Conservation (phyloP, 2,797 vertebrate species). For the Hafferia zeledoni region DNA sequence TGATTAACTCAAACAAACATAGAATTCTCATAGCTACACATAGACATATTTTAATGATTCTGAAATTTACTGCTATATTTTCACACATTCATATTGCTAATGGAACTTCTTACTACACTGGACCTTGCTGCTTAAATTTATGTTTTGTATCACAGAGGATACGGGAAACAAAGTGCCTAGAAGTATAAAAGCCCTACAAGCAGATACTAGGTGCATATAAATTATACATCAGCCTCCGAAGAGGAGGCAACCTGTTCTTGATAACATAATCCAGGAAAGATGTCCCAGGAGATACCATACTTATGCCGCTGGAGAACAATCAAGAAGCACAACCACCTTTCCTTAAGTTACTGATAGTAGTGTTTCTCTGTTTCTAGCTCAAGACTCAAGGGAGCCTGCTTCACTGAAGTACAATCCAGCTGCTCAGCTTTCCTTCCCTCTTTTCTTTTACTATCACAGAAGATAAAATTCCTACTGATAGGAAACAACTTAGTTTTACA, state of each 20-base stretch:
- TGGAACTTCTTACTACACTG: not conserved
- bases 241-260: not conserved
- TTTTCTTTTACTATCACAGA: not conserved
- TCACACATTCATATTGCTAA: not conserved
- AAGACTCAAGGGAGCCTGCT: rapidly evolving
- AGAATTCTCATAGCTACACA: not conserved
- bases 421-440: not conserved
- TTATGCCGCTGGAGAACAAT: not conserved
- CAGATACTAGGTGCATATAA: not conserved
- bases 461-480: not conserved
- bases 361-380: not conserved
- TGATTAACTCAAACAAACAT: not conserved
- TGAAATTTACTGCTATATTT: not conserved
- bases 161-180: not conserved
- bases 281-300: not conserved
- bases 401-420: not conserved
- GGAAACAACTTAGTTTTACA: not conserved
- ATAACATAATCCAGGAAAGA: not conserved
- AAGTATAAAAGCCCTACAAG: not conserved
- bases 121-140: not conserved
- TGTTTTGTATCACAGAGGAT: not conserved
- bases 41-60: not conserved
- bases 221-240: not conserved
- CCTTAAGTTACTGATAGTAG: not conserved
- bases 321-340: not conserved